Base-by-base conservation (phyloP, 1,140 invertebrate species). In the Magallana angulata region DNA sequence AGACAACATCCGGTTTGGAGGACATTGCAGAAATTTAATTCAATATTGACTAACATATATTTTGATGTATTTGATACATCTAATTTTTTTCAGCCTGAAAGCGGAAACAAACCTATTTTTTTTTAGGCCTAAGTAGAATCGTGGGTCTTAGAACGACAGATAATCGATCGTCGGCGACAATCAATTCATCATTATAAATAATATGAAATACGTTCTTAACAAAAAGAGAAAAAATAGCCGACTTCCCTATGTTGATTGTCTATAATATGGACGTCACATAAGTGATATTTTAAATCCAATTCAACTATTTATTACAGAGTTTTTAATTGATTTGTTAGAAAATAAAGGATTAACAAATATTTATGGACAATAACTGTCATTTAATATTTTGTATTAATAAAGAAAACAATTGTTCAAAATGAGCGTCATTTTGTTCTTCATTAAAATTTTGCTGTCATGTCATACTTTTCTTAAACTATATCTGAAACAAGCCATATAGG, bases 371-470 rank as follows among this genome's bases (percentile, higher is more conserved):
- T 62, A 62, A 62, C 60, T 62, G 60, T 62, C 60, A 62, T 62
- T 62, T 14, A 62, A 62, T 62, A 62, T 62, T 62, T 62, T 62
- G 60, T 62, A 62, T 62, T 62, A 62, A 62, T 62, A 62, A 62
- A 62, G 60, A 62, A 62, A 62, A 62, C 60, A 62, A 62, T 62
- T 62, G 60, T 62, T 62, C 60, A 62, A 62, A 62, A 62, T 62
- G 60, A 62, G 60, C 60, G 60, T 62, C 60, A 62, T 62, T 62
- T 62, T 62, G 60, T 62, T 9, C 60, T 62, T 62, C 14, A 62
- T 62, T 62, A 62, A 62, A 62, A 62, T 62, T 62, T 62, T 62
- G 60, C 14, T 62, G 60, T 62, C 60, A 62, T 62, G 60, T 62
- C 60, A 62, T 62, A 62, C 60, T 62, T 62, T 62, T 62, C 9